These are phyloP conservation scores for Cheilosia urbana DNA, from an alignment of 2,888 invertebrate species.

Conservation along the genomic window DNA sequence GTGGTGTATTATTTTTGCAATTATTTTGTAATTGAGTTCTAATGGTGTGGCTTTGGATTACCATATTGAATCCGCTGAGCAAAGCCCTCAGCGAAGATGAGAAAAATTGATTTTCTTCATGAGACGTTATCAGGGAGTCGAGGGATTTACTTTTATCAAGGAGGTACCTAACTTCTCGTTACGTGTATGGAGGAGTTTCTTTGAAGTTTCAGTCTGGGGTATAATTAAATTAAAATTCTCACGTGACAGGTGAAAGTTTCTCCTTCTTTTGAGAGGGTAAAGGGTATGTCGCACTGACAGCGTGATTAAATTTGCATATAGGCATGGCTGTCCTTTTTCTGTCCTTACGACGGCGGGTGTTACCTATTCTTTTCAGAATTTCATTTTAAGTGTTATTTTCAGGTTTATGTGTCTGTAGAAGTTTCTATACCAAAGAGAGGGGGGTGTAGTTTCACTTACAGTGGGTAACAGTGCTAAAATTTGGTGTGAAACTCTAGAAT, in stretches of 20 bases:
- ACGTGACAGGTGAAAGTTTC: constrained; percentile 73
- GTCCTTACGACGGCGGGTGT: constrained; percentile 28
- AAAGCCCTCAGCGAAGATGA: constrained; percentile 8
- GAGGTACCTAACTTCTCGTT: background rate
- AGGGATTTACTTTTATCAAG: constrained; percentile 37
- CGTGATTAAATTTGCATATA: constrained; percentile 74
- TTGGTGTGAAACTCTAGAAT: background rate
- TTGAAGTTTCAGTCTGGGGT: constrained; percentile 69
- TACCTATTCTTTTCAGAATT: constrained; percentile 43
- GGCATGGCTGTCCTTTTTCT: constrained; percentile 60
- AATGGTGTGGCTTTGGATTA: constrained; percentile 61
- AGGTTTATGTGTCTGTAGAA: constrained; percentile 2
- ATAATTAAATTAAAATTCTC: constrained; percentile 76
- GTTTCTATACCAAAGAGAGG: background rate
- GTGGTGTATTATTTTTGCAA: constrained; percentile 69
- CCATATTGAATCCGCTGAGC: constrained; percentile 32
- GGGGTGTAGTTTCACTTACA: no score
- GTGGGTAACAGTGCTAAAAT: background rate
- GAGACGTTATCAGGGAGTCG: constrained; percentile 18
- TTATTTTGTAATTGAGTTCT: constrained; percentile 74
- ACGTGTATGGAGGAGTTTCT: constrained; percentile 32
- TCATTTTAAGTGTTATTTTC: constrained; percentile 46
- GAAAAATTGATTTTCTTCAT: constrained; percentile 53
- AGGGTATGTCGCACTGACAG: constrained; percentile 63
- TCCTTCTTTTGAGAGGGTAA: constrained; percentile 57